These are phyloP conservation scores for Lasioglossum figueresi DNA, from an alignment of 2,888 invertebrate genomes.

Conservation along the genomic window DNA sequence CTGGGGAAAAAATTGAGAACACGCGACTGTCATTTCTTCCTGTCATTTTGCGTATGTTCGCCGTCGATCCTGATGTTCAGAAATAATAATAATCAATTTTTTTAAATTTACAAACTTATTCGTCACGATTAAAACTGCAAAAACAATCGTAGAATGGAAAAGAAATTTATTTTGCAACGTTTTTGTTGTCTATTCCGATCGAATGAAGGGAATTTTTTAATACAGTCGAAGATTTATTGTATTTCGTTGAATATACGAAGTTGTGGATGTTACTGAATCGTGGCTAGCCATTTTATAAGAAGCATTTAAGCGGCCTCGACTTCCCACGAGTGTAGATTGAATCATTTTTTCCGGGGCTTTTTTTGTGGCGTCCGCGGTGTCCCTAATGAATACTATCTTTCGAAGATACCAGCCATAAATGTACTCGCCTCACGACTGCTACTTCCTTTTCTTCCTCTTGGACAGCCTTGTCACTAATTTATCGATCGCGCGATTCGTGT, in stretches of 20 bases:
- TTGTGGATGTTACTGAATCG: neutral
- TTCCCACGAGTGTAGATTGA: slow-evolving; percentile 60
- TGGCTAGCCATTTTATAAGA: neutral
- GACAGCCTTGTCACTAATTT: slow-evolving; percentile 23
- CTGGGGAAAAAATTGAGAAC: slow-evolving; percentile 8
- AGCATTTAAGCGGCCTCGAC: slow-evolving; percentile 12
- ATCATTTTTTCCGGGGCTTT: slow-evolving; percentile 47
- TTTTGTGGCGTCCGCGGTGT: slow-evolving; percentile 38
- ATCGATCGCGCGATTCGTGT: neutral
- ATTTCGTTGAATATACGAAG: neutral
- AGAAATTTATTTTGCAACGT: neutral
- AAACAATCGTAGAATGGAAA: neutral
- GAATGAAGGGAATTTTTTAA: neutral
- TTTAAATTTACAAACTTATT: neutral
- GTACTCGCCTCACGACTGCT: slow-evolving; percentile 40
- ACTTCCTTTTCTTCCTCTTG: slow-evolving; percentile 36
- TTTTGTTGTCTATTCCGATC: neutral
- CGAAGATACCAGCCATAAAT: slow-evolving; percentile 55
- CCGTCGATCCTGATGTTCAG: no score
- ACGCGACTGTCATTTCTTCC: slow-evolving; percentile 37
- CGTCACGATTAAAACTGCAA: neutral
- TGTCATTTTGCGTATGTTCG: neutral
- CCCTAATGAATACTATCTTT: slow-evolving; percentile 64
- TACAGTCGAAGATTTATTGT: neutral
- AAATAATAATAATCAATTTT: neutral